Conservation (phyloP, 2,797 vertebrate genomes). For the Austrolebias charrua region DNA sequence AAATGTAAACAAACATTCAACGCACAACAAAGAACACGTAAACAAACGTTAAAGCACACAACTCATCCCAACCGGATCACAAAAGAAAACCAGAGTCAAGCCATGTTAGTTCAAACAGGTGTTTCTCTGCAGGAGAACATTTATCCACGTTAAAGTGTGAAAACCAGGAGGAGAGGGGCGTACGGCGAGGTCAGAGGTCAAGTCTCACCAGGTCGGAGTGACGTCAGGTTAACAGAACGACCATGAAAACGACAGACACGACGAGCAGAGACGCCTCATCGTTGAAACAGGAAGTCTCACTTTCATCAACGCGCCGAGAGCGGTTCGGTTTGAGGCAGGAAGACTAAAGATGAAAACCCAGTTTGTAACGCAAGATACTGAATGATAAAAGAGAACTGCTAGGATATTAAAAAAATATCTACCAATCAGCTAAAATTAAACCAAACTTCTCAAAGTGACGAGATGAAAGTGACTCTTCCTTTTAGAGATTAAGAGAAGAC, state of each 20-base stretch:
- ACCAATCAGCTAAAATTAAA: background rate
- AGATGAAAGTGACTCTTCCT: constrained; percentile 52
- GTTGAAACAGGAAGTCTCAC: constrained; percentile 42
- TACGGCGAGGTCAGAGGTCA: constrained; percentile 50
- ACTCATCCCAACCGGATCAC: background rate
- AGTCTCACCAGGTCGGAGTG: constrained; percentile 47
- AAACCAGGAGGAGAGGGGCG: constrained; percentile 46
- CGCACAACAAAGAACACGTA: constrained; percentile 15
- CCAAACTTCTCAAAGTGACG: constrained; percentile 25
- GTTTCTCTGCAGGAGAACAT: background rate
- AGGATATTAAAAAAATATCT: no score
- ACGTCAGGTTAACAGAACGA: constrained; percentile 49
- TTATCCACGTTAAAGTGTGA: constrained; percentile 9
- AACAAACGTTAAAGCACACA: background rate
- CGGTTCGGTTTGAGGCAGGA: constrained; percentile 18
- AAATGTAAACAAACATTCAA: constrained; percentile 4
- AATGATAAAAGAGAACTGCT: no score
- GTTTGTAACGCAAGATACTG: no score
- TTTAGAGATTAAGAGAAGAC: constrained; percentile 13
- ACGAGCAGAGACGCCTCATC: constrained; percentile 20
- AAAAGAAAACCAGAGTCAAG: background rate
- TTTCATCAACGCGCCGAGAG: constrained; percentile 26
- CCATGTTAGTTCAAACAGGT: constrained; percentile 27
- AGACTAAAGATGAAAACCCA: no score
- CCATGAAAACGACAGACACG: constrained; percentile 23